Conservation (phyloP, 2,113 vertebrate genomes). For the Tympanuchus pallidicinctus region DNA sequence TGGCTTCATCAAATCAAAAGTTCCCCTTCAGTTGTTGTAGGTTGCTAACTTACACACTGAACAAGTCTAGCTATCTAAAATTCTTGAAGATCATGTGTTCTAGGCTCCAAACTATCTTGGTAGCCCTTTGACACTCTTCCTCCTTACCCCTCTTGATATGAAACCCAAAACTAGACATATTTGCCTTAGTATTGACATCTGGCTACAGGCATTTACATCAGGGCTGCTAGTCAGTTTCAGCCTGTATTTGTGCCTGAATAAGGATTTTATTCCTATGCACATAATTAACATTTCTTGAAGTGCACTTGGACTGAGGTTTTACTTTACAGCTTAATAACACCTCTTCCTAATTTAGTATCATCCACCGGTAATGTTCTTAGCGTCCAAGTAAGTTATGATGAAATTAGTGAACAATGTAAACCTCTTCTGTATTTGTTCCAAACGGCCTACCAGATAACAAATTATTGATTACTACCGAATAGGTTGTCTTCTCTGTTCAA, state of each 20-base stretch:
- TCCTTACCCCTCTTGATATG: rapidly evolving
- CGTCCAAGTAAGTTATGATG: background rate
- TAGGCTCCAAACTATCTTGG: background rate
- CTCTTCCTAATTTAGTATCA: background rate
- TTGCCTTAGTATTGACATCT: background rate
- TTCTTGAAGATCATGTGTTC: background rate
- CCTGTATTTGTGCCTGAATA: background rate
- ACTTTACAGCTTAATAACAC: background rate
- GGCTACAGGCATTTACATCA: background rate
- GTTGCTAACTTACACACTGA: rapidly evolving
- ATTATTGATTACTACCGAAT: background rate
- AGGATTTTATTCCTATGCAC: background rate
- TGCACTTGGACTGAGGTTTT: background rate
- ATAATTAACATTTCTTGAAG: background rate
- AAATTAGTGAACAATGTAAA: background rate
- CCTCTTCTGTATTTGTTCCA: background rate
- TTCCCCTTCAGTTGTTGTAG: background rate
- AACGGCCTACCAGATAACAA: background rate
- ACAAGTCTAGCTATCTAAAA: background rate
- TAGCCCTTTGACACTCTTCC: background rate
- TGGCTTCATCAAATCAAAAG: background rate
- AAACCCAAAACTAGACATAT: background rate
- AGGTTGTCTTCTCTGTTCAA: background rate
- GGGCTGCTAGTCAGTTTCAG: background rate
- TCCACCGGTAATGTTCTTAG: background rate